phyloP scores from a whole-genome alignment of 30 jellyfish, hydroid and myxozoan species.

The Chironex yamaguchii region DNA sequence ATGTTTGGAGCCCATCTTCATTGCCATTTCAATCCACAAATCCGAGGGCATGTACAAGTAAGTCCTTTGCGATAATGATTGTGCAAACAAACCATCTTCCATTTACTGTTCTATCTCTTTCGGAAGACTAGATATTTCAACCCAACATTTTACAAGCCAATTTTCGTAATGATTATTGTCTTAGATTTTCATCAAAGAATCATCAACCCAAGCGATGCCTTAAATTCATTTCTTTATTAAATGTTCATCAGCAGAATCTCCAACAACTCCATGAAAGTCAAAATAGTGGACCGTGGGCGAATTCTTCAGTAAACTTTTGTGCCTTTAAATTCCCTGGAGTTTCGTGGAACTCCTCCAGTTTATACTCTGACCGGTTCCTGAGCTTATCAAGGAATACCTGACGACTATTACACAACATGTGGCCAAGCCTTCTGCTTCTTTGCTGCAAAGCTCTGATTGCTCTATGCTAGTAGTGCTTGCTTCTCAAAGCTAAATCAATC shows the following conservation, averaged over 20 bases:
- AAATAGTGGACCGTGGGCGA: too few relatives aligned
- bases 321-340: constrained; percentile 24
- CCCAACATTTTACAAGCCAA: constrained; percentile 33
- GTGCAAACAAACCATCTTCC: constrained; percentile 33
- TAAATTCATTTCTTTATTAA: constrained; percentile 7
- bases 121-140: constrained; percentile 15
- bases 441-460: constrained; percentile 48
- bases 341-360: constrained; percentile 27
- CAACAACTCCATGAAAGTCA: constrained; percentile 31
- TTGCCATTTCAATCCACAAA: constrained; percentile 35
- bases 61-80: constrained; percentile 28
- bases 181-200: constrained; percentile 36
- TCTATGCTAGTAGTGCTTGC: constrained; percentile 55
- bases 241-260: constrained; percentile 27
- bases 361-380: constrained; percentile 7
- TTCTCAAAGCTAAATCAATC: constrained; percentile 32
- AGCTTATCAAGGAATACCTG: constrained; percentile 3
- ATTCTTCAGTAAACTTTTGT: constrained; percentile 6
- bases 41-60: constrained; percentile 29
- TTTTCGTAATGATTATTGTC: constrained; percentile 23
- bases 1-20: constrained; percentile 14
- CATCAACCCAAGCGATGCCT: constrained; percentile 37
- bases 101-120: constrained; percentile 2
- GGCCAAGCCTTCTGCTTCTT: constrained; percentile 3
- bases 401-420: neutral